Evolutionary conservation across 92 coral and sea anemone species (phyloP).

Genomic region (Blastomussa wellsi): DNA sequence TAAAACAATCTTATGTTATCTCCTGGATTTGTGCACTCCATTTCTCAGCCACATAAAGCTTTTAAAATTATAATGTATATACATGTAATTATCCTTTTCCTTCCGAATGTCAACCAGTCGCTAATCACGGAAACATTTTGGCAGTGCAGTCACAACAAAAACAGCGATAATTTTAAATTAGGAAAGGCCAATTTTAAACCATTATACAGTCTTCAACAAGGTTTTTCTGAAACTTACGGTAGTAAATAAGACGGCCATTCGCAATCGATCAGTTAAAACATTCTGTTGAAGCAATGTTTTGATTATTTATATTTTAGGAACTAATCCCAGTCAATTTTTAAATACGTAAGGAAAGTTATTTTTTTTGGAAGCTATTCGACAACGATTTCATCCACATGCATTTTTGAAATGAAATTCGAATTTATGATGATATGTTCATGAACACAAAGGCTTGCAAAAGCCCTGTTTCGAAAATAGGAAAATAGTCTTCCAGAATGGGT

Average conservation of each 20-base stretch:
- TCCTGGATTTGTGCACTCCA: not conserved
- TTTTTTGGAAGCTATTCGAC: not conserved
- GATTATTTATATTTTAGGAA: not conserved
- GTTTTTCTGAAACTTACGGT: not conserved
- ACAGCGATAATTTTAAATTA: not conserved
- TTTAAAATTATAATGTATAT: not conserved
- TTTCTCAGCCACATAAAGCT: not conserved
- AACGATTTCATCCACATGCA: too few relatives aligned
- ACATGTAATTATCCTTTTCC: not conserved
- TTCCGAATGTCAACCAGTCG: conserved; percentile 12
- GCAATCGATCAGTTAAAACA: not conserved
- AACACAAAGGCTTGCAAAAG: not conserved
- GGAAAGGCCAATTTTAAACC: not conserved
- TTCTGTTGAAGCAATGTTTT: not conserved
- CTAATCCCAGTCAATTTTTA: conserved; percentile 8
- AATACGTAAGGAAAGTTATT: not conserved
- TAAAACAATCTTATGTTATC: not conserved
- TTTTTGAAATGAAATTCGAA: too few relatives aligned
- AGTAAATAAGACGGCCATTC: not conserved
- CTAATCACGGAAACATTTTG: not conserved
- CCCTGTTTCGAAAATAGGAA: not conserved
- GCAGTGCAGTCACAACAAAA: conserved; percentile 4
- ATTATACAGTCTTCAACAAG: not conserved
- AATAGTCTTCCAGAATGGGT: not conserved
- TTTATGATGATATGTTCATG: too few relatives aligned